Evolutionary conservation across 2,113 vertebrate species (phyloP).

Genomic region (human (Homo sapiens)): DNA sequence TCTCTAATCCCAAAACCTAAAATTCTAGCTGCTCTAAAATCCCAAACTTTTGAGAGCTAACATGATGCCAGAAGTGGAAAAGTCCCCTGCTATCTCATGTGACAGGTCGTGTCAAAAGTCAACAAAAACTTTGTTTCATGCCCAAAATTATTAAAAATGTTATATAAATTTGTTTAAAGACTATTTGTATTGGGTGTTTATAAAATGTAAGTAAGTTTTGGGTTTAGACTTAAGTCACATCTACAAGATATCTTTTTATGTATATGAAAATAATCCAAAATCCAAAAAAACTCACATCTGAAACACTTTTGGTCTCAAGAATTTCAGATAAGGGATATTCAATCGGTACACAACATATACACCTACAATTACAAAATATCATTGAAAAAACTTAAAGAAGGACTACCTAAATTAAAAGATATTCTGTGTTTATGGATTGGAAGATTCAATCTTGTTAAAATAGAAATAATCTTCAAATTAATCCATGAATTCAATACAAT

Average conservation of each 20-base stretch:
- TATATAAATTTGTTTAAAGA: not conserved
- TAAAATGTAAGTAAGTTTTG: no score
- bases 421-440: not conserved
- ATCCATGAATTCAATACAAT: not conserved
- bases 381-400: not conserved
- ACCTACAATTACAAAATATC: not conserved
- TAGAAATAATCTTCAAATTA: not conserved
- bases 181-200: not conserved
- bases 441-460: not conserved
- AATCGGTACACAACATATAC: not conserved
- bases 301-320: not conserved
- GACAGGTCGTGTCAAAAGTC: not conserved
- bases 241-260: not conserved
- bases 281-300: not conserved
- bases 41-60: not conserved
- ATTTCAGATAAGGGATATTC: not conserved
- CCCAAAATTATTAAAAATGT: not conserved
- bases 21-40: not conserved
- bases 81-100: not conserved
- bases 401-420: not conserved
- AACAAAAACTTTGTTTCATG: not conserved
- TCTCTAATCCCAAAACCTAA: not conserved
- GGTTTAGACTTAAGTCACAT: not conserved
- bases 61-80: not conserved
- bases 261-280: not conserved